These are phyloP conservation scores for Dorcus parallelipipedus DNA, from an alignment of 2,888 invertebrate genomes.

Conservation along the genomic window DNA sequence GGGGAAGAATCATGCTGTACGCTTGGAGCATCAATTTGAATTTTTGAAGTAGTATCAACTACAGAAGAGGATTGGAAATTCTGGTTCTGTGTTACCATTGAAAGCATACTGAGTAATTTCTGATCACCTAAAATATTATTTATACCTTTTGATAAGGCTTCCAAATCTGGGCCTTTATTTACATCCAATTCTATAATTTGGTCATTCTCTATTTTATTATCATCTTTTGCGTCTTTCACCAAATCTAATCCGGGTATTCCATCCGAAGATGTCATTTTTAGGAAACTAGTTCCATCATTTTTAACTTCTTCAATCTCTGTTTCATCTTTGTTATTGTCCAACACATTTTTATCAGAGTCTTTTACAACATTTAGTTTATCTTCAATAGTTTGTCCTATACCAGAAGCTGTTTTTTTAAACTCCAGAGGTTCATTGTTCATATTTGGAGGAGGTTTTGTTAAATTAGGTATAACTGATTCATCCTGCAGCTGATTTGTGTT, in stretches of 20 bases:
- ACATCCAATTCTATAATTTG: slow-evolving; percentile 3
- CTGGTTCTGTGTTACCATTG: slow-evolving; percentile 46
- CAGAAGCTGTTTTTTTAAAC: slow-evolving; percentile 28
- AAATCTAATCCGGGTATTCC: slow-evolving; percentile 75
- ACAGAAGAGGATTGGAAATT: slow-evolving; percentile 31
- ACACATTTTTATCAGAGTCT: neutral
- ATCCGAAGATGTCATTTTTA: slow-evolving; percentile 40
- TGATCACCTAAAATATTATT: slow-evolving; percentile 62
- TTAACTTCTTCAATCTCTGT: slow-evolving; percentile 8
- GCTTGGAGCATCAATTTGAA: slow-evolving; percentile 3
- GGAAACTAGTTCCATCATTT: slow-evolving; percentile 19
- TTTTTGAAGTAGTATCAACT: slow-evolving; percentile 33
- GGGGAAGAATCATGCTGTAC: slow-evolving; percentile 4
- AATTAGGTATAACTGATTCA: neutral
- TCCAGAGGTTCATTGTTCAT: slow-evolving; percentile 39
- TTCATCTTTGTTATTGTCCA: no score
- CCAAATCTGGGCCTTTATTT: slow-evolving; percentile 52
- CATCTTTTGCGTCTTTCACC: slow-evolving; percentile 50
- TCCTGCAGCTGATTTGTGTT: neutral
- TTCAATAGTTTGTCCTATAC: neutral
- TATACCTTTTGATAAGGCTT: slow-evolving; percentile 61
- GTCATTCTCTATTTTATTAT: slow-evolving; percentile 17
- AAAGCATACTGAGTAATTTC: slow-evolving; percentile 60
- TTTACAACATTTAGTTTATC: neutral
- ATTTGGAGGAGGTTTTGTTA: slow-evolving; percentile 36